A percentile compares a stretch with the other conserved stretches of the same genome.
Evolutionary conservation across 2,888 invertebrate genomes (phyloP).

Genomic region (Azorinus chamasolen): DNA sequence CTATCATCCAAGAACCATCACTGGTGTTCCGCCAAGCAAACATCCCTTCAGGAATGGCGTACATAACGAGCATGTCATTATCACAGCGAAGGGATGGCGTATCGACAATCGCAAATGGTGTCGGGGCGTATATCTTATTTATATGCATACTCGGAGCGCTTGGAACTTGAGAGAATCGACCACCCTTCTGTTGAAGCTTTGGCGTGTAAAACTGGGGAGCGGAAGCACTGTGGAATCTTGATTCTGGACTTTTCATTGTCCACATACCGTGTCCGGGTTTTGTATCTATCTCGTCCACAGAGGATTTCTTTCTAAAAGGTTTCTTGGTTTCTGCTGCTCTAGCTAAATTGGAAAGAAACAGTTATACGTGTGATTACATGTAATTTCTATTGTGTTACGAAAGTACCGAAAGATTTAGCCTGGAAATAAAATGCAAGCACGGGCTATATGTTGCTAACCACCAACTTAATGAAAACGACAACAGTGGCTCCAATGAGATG

Average conservation of each 20-base stretch:
- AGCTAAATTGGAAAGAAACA: too few species aligned
- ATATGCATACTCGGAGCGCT: background rate
- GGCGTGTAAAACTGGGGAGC: background rate
- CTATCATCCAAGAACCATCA: slow-evolving; percentile 62
- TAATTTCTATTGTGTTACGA: too few species aligned
- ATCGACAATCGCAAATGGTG: slow-evolving; percentile 32
- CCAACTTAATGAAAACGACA: too few species aligned
- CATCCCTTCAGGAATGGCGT: slow-evolving; percentile 54
- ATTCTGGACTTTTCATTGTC: background rate
- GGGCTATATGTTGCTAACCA: too few species aligned
- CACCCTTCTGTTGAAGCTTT: background rate
- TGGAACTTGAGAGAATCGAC: background rate
- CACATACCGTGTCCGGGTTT: slow-evolving; percentile 34
- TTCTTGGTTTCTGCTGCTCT: too few species aligned
- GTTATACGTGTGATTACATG: too few species aligned
- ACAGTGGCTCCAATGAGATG: too few species aligned
- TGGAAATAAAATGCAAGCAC: too few species aligned
- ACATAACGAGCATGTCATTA: slow-evolving; percentile 60
- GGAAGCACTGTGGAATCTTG: background rate
- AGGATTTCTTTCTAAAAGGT: background rate
- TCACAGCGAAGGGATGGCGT: slow-evolving; percentile 50
- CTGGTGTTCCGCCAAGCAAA: slow-evolving; percentile 57
- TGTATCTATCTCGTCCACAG: slow-evolving; percentile 40
- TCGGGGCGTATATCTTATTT: slow-evolving; percentile 1
- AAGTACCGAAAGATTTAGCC: too few species aligned